Evolutionary conservation across 1,140 invertebrate genomes (phyloP).

Genomic region (Diachasma alloeum): DNA sequence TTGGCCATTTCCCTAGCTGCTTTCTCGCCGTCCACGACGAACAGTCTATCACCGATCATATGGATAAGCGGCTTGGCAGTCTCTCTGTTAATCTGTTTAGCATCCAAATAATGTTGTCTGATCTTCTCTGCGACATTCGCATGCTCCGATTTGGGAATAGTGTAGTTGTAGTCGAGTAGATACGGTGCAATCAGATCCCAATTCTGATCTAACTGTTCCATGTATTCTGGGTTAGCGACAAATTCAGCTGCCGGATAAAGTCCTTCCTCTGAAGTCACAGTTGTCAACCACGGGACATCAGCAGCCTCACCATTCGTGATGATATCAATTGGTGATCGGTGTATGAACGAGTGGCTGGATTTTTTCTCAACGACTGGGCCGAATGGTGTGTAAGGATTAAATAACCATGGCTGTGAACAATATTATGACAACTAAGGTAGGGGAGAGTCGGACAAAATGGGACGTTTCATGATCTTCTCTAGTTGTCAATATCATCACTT

Average conservation of each 20-base stretch:
- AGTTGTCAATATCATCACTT: no score
- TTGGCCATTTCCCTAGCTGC: slow-evolving; percentile 67
- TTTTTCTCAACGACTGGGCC: slow-evolving; percentile 64
- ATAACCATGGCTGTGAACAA: slow-evolving; percentile 27
- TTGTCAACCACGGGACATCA: slow-evolving; percentile 65
- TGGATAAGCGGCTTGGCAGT: slow-evolving; percentile 49
- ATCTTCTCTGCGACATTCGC: slow-evolving; percentile 62
- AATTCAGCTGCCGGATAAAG: slow-evolving; percentile 67
- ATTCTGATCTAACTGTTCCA: slow-evolving; percentile 65
- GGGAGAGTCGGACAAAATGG: no score
- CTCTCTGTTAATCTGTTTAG: slow-evolving; percentile 57
- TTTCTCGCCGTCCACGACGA: slow-evolving; percentile 67
- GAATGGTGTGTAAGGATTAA: slow-evolving; percentile 62
- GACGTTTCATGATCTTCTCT: no score
- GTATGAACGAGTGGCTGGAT: slow-evolving; percentile 62
- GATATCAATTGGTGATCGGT: slow-evolving; percentile 63
- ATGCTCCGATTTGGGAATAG: slow-evolving; percentile 61
- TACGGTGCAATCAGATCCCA: slow-evolving; percentile 69
- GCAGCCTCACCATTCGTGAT: slow-evolving; percentile 58
- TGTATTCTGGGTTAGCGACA: slow-evolving; percentile 52
- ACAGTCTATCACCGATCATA: slow-evolving; percentile 69
- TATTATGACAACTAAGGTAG: slow-evolving; percentile 12
- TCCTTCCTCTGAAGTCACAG: slow-evolving; percentile 65
- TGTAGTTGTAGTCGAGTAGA: slow-evolving; percentile 71
- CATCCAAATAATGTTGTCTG: slow-evolving; percentile 67